Percentiles rank a stretch among this genome's conserved stretches.
phyloP scores from a whole-genome alignment of 2,797 vertebrate genomes.

The Ammospiza maritima region DNA sequence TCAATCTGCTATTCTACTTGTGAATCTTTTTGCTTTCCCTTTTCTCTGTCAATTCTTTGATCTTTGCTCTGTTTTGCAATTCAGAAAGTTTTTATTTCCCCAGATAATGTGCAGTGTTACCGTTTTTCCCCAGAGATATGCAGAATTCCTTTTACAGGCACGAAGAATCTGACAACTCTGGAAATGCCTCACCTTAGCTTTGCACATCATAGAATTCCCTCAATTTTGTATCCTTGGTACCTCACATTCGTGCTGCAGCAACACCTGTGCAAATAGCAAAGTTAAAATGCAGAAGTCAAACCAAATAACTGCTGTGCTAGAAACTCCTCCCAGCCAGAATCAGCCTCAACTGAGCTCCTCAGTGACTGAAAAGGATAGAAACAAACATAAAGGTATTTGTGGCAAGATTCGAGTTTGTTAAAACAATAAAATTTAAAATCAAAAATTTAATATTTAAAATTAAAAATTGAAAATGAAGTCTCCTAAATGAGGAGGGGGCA shows the following conservation, averaged over 20 bases:
- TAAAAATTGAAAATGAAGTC: not conserved
- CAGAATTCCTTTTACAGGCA: not conserved
- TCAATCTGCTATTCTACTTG: not conserved
- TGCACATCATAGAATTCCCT: not conserved
- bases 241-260: not conserved
- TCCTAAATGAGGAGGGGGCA: not conserved
- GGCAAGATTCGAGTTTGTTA: not conserved
- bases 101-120: not conserved
- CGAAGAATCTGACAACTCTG: not conserved
- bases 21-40: not conserved
- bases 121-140: not conserved
- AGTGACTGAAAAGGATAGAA: not conserved
- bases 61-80: constrained; percentile 13
- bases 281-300: not conserved
- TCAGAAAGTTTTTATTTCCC: not conserved
- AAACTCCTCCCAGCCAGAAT: not conserved
- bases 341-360: not conserved
- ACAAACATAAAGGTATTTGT: not conserved
- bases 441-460: not conserved
- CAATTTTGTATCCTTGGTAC: not conserved
- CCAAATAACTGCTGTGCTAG: not conserved
- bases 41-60: constrained; percentile 28
- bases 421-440: not conserved
- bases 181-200: not conserved
- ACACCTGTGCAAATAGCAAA: not conserved